Percentiles rank a stretch among this genome's conserved stretches.
Evolutionary conservation across 1,140 invertebrate genomes (phyloP).

Genomic region (Hylaeus anthracinus): DNA sequence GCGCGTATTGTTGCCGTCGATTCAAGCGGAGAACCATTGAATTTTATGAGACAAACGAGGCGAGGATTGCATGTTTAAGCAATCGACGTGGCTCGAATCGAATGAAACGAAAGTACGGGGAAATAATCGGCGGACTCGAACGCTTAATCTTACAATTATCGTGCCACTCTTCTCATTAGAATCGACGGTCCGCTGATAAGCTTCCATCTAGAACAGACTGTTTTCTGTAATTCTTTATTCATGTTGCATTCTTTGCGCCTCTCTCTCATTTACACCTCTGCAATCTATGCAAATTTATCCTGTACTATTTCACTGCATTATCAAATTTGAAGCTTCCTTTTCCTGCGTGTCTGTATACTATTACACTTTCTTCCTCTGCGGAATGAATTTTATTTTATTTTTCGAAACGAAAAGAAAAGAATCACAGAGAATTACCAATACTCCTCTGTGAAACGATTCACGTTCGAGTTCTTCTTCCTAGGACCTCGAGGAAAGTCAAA

Average conservation of each 20-base stretch:
- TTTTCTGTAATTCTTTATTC: not conserved
- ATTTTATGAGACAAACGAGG: slow-evolving; percentile 63
- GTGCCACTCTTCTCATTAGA: slow-evolving; percentile 1
- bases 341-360: too few relatives aligned
- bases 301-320: too few relatives aligned
- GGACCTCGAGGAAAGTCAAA: not conserved
- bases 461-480: not conserved
- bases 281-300: too few relatives aligned
- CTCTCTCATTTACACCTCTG: too few relatives aligned
- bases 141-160: slow-evolving; percentile 43
- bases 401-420: too few relatives aligned
- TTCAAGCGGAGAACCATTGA: slow-evolving; percentile 62
- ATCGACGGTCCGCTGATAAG: slow-evolving; percentile 3
- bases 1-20: slow-evolving; percentile 76
- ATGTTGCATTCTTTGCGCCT: too few relatives aligned
- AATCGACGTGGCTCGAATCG: slow-evolving; percentile 47
- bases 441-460: too few relatives aligned
- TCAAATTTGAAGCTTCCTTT: too few relatives aligned
- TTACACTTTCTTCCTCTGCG: too few relatives aligned
- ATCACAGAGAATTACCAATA: too few relatives aligned
- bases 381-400: too few relatives aligned
- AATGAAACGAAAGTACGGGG: slow-evolving; percentile 20
- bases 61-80: slow-evolving; percentile 48
- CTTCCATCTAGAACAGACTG: not conserved
- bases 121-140: slow-evolving; percentile 40